Percentiles rank a stretch among this genome's conserved stretches.
These are phyloP conservation scores for Meandrusa payeni DNA, from an alignment of 2,888 invertebrate species.

Conservation along the genomic window DNA sequence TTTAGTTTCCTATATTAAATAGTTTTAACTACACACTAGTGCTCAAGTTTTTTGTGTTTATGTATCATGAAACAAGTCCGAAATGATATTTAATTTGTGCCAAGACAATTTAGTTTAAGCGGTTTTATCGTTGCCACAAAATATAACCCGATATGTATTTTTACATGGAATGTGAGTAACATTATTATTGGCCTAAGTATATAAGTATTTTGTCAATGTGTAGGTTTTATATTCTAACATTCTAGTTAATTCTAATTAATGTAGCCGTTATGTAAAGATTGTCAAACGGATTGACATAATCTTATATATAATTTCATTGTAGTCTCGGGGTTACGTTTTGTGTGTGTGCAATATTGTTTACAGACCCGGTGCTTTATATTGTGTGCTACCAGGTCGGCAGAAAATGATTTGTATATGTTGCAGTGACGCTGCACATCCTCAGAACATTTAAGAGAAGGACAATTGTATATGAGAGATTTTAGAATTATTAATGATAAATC, in stretches of 20 bases:
- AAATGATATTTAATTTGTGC: constrained; percentile 72
- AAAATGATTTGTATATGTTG: no score
- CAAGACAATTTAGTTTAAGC: constrained; percentile 69
- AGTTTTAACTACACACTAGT: constrained; percentile 33
- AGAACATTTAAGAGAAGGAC: constrained; percentile 61
- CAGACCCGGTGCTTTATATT: constrained; percentile 59
- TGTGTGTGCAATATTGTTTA: constrained; percentile 60
- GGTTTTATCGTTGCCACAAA: constrained; percentile 47
- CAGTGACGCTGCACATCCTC: constrained; percentile 51
- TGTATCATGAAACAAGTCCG: constrained; percentile 37
- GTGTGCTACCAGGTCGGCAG: no score
- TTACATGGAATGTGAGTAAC: constrained; percentile 46
- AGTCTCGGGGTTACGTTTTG: constrained; percentile 40
- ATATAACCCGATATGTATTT: constrained; percentile 37
- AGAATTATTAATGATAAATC: constrained; percentile 28
- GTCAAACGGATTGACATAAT: constrained; percentile 1
- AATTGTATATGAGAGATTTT: no score
- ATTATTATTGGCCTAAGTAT: constrained; percentile 73
- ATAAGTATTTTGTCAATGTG: constrained; percentile 65
- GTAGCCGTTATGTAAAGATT: constrained; percentile 13
- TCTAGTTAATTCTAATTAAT: constrained; percentile 48
- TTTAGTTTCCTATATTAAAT: constrained; percentile 35
- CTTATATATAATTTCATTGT: no score
- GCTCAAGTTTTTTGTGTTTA: constrained; percentile 49
- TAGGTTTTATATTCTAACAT: constrained; percentile 65